A percentile compares a stretch with the other conserved stretches of the same genome.
These are phyloP conservation scores for Phocoena phocoena DNA, from an alignment of 2,113 vertebrate genomes.

Conservation along the genomic window DNA sequence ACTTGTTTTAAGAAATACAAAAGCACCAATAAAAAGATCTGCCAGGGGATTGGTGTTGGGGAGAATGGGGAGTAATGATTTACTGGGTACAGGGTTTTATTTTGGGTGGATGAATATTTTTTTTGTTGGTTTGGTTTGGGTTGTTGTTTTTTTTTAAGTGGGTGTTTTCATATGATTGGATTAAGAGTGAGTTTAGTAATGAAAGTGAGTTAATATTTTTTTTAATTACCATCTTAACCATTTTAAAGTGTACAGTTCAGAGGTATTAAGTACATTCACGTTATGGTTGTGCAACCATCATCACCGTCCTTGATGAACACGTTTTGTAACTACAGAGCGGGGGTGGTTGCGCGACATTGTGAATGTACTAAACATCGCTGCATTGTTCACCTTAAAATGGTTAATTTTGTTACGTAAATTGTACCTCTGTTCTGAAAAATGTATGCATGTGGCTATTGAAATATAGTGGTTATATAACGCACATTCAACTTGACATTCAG, in stretches of 20 bases:
- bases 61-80: not conserved
- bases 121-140: not conserved
- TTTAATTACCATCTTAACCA: not conserved
- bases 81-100: not conserved
- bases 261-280: not conserved
- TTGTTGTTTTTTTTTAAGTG: not conserved
- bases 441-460: not conserved
- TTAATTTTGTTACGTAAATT: slow-evolving; percentile 1
- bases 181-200: not conserved
- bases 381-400: not conserved
- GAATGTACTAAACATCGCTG: not conserved
- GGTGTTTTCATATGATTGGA: not conserved
- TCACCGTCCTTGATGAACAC: not conserved
- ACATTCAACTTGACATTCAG: not conserved
- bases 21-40: slow-evolving; percentile 8
- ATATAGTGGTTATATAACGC: not conserved
- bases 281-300: not conserved
- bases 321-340: not conserved
- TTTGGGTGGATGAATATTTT: not conserved
- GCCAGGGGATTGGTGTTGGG: not conserved
- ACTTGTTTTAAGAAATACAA: slow-evolving; percentile 36
- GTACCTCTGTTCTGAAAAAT: not conserved
- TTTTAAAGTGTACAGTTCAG: not conserved
- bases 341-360: not conserved
- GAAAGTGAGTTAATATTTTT: not conserved